Percentiles rank a stretch among this genome's conserved stretches.
Conservation (phyloP, 2,797 vertebrate genomes). For the Loriculus beryllinus region DNA sequence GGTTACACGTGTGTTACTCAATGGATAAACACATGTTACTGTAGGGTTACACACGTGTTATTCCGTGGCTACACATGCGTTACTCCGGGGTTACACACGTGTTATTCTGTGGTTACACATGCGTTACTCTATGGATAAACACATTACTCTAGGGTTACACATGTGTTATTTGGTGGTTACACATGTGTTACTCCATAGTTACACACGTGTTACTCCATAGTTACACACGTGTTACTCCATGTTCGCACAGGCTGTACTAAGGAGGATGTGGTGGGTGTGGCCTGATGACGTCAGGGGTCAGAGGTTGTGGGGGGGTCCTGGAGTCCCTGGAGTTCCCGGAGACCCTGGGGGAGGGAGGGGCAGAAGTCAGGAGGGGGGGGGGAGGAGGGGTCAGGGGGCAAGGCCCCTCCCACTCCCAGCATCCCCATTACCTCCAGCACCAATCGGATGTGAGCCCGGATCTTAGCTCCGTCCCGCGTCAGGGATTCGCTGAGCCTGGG, state of each 20-base stretch:
- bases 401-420: too few species aligned
- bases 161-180: not conserved
- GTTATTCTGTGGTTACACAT: too few species aligned
- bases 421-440: slow-evolving; percentile 77
- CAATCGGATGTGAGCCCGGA: slow-evolving; percentile 90
- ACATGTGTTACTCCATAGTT: too few species aligned
- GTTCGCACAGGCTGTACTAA: too few species aligned
- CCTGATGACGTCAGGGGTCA: not conserved
- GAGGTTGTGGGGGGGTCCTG: slow-evolving; percentile 63
- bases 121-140: too few species aligned
- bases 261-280: not conserved
- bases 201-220: not conserved
- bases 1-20: too few species aligned
- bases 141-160: too few species aligned
- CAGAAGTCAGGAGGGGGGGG: not conserved
- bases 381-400: too few species aligned
- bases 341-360: slow-evolving; percentile 74
- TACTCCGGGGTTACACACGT: too few species aligned
- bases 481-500: slow-evolving; percentile 82
- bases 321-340: slow-evolving; percentile 86
- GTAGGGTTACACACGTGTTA: too few species aligned
- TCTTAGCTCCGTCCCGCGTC: slow-evolving; percentile 86
- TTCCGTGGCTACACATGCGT: too few species aligned
- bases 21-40: too few species aligned
- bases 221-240: not conserved